These are phyloP conservation scores for Masnerella sp. DNA, from an alignment of 2,888 invertebrate species.

Conservation along the genomic window DNA sequence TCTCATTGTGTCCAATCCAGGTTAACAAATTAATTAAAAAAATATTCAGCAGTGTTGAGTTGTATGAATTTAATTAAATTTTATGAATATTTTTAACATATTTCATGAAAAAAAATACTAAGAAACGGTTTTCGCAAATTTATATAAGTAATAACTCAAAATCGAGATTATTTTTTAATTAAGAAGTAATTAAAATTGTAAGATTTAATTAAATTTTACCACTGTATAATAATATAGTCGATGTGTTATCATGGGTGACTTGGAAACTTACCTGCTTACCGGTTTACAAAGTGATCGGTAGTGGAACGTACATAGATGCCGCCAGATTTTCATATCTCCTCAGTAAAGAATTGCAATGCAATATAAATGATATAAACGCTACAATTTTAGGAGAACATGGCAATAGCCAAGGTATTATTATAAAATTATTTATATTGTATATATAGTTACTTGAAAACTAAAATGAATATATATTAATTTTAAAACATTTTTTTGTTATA, in stretches of 20 bases:
- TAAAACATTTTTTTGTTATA: too few species aligned
- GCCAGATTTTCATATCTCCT: constrained; percentile 81
- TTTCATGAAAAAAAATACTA: too few species aligned
- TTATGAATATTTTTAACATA: not conserved
- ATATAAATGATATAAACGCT: constrained; percentile 80
- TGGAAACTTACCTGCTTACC: constrained; percentile 84
- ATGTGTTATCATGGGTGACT: constrained; percentile 82
- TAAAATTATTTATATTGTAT: too few species aligned
- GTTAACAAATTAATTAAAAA: constrained; percentile 57
- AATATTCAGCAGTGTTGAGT: not conserved
- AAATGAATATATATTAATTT: too few species aligned
- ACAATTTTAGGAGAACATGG: constrained; percentile 85
- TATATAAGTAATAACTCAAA: not conserved
- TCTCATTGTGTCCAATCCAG: constrained; percentile 80
- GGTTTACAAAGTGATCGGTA: constrained; percentile 81
- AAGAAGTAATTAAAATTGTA: not conserved
- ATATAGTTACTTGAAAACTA: too few species aligned
- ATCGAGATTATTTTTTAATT: not conserved
- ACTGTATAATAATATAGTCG: too few species aligned
- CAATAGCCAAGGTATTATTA: constrained; percentile 80
- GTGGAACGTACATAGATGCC: constrained; percentile 82
- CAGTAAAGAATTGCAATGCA: constrained; percentile 80
- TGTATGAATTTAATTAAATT: not conserved
- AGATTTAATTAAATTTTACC: not conserved
- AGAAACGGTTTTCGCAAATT: too few species aligned